A percentile compares a stretch with the other conserved stretches of the same genome.
Conservation (phyloP, 2,888 invertebrate species). For the Leistus spinibarbis region DNA sequence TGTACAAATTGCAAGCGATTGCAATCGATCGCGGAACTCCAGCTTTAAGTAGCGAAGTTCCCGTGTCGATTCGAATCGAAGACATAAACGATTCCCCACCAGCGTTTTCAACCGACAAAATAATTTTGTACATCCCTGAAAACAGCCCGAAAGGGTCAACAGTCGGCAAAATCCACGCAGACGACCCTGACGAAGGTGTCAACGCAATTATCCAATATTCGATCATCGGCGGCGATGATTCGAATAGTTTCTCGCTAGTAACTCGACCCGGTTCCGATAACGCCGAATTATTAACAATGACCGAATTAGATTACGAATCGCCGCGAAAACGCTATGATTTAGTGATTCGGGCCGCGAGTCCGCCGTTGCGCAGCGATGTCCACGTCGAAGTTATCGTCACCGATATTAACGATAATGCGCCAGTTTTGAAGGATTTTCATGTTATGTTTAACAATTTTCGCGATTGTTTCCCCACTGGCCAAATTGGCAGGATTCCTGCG, state of each 20-base stretch:
- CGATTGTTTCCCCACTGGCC: constrained; percentile 90
- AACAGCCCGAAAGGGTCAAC: constrained; percentile 96
- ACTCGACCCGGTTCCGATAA: constrained; percentile 82
- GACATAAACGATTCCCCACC: constrained; percentile 92
- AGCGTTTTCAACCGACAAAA: constrained; percentile 85
- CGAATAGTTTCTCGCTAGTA: constrained; percentile 82
- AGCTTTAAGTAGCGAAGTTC: constrained; percentile 69
- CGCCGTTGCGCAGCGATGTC: constrained; percentile 86
- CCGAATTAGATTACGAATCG: constrained; percentile 96
- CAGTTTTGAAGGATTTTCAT: constrained; percentile 85
- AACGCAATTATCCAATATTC: constrained; percentile 94
- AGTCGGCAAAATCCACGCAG: constrained; percentile 87
- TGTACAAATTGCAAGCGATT: constrained; percentile 83
- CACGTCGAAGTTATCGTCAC: constrained; percentile 87
- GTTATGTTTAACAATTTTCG: constrained; percentile 91
- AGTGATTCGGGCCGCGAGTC: constrained; percentile 87
- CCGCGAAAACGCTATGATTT: constrained; percentile 87
- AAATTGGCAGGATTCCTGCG: constrained; percentile 91
- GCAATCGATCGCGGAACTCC: constrained; percentile 91
- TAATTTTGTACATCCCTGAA: constrained; percentile 88
- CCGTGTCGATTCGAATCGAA: constrained; percentile 81
- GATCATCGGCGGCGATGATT: constrained; percentile 92
- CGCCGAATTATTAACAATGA: constrained; percentile 86
- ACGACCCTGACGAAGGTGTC: constrained; percentile 90
- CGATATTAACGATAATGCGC: constrained; percentile 95